These are phyloP conservation scores for Deroplatys truncata DNA, from an alignment of 2,888 invertebrate genomes.

Conservation along the genomic window DNA sequence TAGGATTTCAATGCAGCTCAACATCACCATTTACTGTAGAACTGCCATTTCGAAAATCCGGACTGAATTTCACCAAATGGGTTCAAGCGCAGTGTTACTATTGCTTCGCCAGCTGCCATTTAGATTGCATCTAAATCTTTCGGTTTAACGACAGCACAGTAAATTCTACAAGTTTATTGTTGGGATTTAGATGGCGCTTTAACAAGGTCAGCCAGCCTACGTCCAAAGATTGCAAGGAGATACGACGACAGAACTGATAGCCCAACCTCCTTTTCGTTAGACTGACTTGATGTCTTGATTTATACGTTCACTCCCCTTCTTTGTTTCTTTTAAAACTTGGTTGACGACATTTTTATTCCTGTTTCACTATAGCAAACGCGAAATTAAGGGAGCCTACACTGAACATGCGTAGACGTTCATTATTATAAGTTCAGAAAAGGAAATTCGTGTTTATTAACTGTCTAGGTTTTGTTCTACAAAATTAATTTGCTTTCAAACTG, in stretches of 20 bases:
- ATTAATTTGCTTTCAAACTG: too few relatives aligned
- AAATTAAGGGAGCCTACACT: not conserved
- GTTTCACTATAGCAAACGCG: not conserved
- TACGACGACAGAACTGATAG: not conserved
- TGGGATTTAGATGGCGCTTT: not conserved
- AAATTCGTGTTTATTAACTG: too few relatives aligned
- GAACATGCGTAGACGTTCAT: too few relatives aligned
- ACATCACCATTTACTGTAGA: not conserved
- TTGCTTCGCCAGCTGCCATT: not conserved
- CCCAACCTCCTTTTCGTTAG: not conserved
- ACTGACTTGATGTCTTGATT: not conserved
- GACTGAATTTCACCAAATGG: not conserved
- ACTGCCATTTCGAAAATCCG: not conserved
- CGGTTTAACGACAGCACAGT: not conserved
- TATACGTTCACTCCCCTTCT: not conserved
- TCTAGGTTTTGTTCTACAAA: too few relatives aligned
- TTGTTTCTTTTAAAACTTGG: not conserved
- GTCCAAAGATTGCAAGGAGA: not conserved
- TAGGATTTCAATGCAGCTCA: not conserved
- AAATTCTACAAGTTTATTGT: not conserved
- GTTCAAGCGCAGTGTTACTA: not conserved
- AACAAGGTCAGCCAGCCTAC: not conserved
- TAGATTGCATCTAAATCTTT: not conserved
- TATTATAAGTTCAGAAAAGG: too few relatives aligned
- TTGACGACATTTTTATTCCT: not conserved